Conservation (phyloP, 2,888 invertebrate species). For the Thecocarcelia acutangulata region DNA sequence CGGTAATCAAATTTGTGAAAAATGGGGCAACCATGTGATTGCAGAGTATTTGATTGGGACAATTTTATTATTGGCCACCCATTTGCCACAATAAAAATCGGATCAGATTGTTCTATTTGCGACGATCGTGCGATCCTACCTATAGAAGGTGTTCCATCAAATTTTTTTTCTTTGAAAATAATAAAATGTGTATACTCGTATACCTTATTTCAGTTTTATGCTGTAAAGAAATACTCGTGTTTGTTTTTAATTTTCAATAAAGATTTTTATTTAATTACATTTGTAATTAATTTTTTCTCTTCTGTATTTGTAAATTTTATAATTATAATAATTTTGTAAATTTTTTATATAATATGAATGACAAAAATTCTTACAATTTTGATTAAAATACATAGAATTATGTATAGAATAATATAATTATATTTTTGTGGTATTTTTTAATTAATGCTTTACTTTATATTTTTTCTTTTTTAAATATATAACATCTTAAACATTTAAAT, state of each 20-base stretch:
- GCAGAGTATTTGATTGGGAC: no score
- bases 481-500: conserved; percentile 74
- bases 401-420: conserved; percentile 75
- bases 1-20: no score
- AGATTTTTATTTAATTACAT: conserved; percentile 74
- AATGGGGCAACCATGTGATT: no score
- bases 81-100: no score
- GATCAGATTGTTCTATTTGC: no score
- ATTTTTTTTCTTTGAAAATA: no score
- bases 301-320: conserved; percentile 78
- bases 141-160: no score
- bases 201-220: no score
- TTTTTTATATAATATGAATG: conserved; percentile 77
- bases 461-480: conserved; percentile 72
- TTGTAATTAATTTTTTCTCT: conserved; percentile 71
- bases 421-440: conserved; percentile 69
- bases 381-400: conserved; percentile 80
- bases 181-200: no score
- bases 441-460: conserved; percentile 67
- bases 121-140: no score
- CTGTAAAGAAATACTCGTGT: conserved; percentile 37
- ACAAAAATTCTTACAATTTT: conserved; percentile 72
- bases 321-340: conserved; percentile 80
- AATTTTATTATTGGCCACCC: no score
- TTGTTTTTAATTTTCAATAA: conserved; percentile 72